Percentiles rank a stretch among this genome's conserved stretches.
Evolutionary conservation across 2,113 vertebrate genomes (phyloP).

Genomic region (Serilophus lunatus): DNA sequence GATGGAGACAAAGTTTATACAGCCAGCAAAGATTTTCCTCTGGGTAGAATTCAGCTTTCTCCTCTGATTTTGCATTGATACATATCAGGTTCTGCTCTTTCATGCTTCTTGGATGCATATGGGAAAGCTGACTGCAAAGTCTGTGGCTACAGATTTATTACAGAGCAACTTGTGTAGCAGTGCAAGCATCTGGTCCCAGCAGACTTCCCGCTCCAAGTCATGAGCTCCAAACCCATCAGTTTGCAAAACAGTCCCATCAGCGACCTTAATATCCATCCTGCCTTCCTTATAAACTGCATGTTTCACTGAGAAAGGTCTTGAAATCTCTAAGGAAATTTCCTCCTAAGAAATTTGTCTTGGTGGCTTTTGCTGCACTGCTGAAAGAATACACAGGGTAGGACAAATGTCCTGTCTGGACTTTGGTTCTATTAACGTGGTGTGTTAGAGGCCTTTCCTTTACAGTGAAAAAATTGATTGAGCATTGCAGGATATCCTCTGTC

Average conservation of each 20-base stretch:
- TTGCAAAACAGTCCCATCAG: neutral
- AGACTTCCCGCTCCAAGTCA: neutral
- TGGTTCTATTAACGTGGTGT: neutral
- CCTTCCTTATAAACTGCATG: neutral
- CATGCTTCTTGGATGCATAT: neutral
- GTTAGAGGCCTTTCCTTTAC: neutral
- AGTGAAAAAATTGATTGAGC: neutral
- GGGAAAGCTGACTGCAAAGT: neutral
- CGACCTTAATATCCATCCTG: neutral
- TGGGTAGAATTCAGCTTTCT: neutral
- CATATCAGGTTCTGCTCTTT: neutral
- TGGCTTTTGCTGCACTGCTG: neutral
- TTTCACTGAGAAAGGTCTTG: neutral
- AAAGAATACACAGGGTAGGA: neutral
- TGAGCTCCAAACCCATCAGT: neutral
- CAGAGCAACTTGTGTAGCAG: neutral
- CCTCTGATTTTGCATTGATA: neutral
- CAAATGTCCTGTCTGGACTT: neutral
- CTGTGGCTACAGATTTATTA: neutral
- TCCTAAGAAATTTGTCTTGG: neutral
- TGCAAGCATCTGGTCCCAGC: neutral
- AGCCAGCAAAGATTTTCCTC: neutral
- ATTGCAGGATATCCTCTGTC: neutral
- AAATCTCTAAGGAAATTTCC: neutral
- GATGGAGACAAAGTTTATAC: neutral